Evolutionary conservation across 2,888 invertebrate species (phyloP), one percentile per base, ranked within the genome.

Genomic region (Capitulum mitella): DNA sequence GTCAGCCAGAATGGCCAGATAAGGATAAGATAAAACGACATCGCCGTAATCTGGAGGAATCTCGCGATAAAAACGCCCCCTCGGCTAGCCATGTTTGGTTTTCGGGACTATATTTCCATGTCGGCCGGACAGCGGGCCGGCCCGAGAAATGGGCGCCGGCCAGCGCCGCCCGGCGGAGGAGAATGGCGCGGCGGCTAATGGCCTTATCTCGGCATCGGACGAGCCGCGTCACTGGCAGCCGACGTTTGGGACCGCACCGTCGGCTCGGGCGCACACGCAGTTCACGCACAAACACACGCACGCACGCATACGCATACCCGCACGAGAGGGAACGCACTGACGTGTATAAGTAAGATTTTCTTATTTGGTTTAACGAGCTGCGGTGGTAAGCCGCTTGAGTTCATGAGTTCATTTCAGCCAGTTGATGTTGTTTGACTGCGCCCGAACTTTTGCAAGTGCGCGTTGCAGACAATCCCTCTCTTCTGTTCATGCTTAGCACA

Each of bases 21-120:
- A 70, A 70, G 70, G 70, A 70, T 70, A 70, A 70, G 70, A 70
- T 70, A 70, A 70, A 70, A 70, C 70, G 70, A 70, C 70, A 70
- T 70, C 37, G 40, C 40, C 70, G 70, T 40, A 70, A 70, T 70
- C 70, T 70, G 70, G 70, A 70, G 70, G 34, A 70, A 70, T 70
- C 70, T 70, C 40, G 40, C 37, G 70, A 70, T 70, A 70, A 70
- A 70, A 70, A 70, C 70, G 70, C 70, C 40, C 70, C 40, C 70
- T 37, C 37, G 19, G 70, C 26, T 40, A 19, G 70, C 70, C 70
- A 40, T 70, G 70, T 70, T 70, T 70, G 70, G 70, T 3, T n/a
- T 70, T 26, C 26, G 70, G 37, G 70, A 40, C 40, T 22, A 70
- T 70, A 70, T 70, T 70, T 70, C 70, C 70, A 70, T 70, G 70